These are phyloP conservation scores for Aricia agestis DNA, from an alignment of 1,140 invertebrate genomes.

Conservation along the genomic window DNA sequence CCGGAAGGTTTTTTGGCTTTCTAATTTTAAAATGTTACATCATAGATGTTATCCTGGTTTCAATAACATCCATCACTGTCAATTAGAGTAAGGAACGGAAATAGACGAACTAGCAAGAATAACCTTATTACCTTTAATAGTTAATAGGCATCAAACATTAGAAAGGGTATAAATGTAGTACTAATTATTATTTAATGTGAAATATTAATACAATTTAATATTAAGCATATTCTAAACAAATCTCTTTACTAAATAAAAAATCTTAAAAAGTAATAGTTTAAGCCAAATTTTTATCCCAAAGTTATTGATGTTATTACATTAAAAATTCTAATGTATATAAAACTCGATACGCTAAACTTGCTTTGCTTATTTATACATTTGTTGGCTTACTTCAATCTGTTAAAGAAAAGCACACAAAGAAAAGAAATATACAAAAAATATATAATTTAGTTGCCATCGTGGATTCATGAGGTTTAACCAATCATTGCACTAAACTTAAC, in stretches of 20 bases:
- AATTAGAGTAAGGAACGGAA: background rate
- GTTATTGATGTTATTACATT: background rate
- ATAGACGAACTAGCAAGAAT: background rate
- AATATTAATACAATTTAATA: background rate
- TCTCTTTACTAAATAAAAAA: background rate
- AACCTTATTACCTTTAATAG: background rate
- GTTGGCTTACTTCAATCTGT: too few relatives aligned
- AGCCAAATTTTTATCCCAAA: background rate
- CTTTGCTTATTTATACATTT: background rate
- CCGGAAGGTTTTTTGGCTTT: too few relatives aligned
- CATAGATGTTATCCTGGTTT: too few relatives aligned
- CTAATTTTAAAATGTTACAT: background rate
- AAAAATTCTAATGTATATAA: background rate
- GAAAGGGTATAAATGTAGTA: background rate
- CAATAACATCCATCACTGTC: background rate
- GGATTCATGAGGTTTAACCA: too few relatives aligned
- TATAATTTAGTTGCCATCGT: too few relatives aligned
- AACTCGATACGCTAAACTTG: background rate
- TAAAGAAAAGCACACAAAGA: too few relatives aligned
- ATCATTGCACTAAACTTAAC: background rate
- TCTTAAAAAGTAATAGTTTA: background rate
- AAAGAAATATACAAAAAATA: too few relatives aligned
- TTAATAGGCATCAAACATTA: background rate
- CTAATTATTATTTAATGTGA: too few relatives aligned
- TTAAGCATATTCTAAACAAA: background rate